A percentile compares a stretch with the other conserved stretches of the same genome.
phyloP scores from a whole-genome alignment of 2,113 vertebrate genomes.

The Equus quagga region DNA sequence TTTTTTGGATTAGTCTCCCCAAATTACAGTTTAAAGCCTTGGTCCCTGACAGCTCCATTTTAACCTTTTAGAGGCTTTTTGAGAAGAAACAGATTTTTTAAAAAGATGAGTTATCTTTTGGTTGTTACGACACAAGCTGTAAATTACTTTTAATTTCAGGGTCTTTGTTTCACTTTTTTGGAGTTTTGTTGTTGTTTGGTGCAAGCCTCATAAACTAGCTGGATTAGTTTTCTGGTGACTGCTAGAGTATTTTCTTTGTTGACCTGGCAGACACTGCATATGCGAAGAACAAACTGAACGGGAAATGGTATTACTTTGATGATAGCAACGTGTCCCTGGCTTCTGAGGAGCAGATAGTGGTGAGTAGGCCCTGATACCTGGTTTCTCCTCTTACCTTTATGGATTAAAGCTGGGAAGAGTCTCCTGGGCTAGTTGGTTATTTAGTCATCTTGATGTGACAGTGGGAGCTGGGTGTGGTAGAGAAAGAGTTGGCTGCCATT shows the following conservation, averaged over 20 bases:
- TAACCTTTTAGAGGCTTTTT: background rate
- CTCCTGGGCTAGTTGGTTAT: background rate
- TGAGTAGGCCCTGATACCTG: constrained; percentile 85
- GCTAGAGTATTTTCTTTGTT: constrained; percentile 66
- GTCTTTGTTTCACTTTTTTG: background rate
- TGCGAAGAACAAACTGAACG: constrained; percentile 95
- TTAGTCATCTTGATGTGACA: background rate
- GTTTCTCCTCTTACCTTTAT: constrained; percentile 50
- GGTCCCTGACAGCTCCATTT: background rate
- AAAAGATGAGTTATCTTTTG: background rate
- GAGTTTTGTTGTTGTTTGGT: background rate
- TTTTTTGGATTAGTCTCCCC: background rate
- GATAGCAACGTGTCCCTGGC: constrained; percentile 96
- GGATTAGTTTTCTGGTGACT: background rate
- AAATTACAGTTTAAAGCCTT: background rate
- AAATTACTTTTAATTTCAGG: background rate
- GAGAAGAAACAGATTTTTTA: background rate
- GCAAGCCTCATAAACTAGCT: background rate
- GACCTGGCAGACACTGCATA: constrained; percentile 94
- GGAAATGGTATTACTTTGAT: constrained; percentile 98
- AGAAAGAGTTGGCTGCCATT: background rate
- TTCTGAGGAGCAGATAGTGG: constrained; percentile 98
- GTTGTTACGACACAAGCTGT: background rate
- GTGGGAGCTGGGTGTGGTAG: background rate
- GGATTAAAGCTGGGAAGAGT: background rate